A percentile compares a stretch with the other conserved stretches of the same genome.
phyloP scores from a whole-genome alignment of 2,888 invertebrate genomes.

The Pasiphila rectangulata region DNA sequence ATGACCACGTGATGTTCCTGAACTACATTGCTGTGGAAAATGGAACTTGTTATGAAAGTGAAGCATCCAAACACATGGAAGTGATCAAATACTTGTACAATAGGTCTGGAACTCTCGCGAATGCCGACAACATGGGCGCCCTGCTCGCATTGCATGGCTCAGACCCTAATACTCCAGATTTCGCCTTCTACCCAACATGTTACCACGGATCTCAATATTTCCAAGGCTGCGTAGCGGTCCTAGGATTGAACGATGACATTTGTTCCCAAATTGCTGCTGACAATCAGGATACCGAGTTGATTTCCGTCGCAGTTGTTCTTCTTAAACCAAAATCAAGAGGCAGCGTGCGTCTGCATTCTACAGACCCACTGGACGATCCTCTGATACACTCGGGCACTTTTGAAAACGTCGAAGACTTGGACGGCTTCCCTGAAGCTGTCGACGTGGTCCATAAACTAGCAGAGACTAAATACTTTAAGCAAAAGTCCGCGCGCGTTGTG shows the following conservation, averaged over 20 bases:
- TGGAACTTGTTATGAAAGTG: slow-evolving; percentile 49
- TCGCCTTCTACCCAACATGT: slow-evolving; percentile 62
- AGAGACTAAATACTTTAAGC: slow-evolving; percentile 51
- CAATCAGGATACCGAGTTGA: slow-evolving; percentile 49
- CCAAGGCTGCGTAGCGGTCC: slow-evolving; percentile 38
- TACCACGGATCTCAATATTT: slow-evolving; percentile 41
- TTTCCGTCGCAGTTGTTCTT: slow-evolving; percentile 54
- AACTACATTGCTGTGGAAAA: slow-evolving; percentile 51
- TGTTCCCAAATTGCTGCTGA: slow-evolving; percentile 45
- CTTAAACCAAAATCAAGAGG: slow-evolving; percentile 65
- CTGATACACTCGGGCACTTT: slow-evolving; percentile 62
- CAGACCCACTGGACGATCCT: slow-evolving; percentile 48
- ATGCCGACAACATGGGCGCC: slow-evolving; percentile 53
- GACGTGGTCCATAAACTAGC: slow-evolving; percentile 44
- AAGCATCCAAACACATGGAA: slow-evolving; percentile 40
- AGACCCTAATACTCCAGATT: slow-evolving; percentile 50
- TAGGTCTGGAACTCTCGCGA: slow-evolving; percentile 46
- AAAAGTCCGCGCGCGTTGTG: slow-evolving; percentile 47
- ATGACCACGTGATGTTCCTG: slow-evolving; percentile 62
- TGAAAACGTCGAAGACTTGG: slow-evolving; percentile 46
- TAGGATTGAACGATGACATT: slow-evolving; percentile 48
- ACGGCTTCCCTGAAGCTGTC: slow-evolving; percentile 50
- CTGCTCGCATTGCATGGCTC: slow-evolving; percentile 44
- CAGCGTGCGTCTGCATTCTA: slow-evolving; percentile 46
- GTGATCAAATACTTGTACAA: slow-evolving; percentile 58